These are phyloP conservation scores for Ametastegia equiseti DNA, from an alignment of 2,888 invertebrate species.

Conservation along the genomic window DNA sequence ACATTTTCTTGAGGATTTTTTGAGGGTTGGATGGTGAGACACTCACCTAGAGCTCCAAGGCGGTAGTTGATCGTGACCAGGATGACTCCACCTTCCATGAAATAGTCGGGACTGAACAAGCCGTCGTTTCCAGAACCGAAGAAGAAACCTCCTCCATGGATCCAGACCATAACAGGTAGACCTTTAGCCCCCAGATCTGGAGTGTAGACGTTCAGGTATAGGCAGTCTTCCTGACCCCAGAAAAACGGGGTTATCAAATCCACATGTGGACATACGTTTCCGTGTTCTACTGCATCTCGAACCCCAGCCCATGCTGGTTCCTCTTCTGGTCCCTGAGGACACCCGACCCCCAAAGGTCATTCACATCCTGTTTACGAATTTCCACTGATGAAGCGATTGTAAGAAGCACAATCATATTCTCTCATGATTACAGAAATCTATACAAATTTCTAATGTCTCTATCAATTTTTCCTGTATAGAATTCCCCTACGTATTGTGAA, in stretches of 20 bases:
- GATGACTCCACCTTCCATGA: slow-evolving; percentile 69
- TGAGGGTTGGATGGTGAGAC: not conserved
- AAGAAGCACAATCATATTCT: too few relatives aligned
- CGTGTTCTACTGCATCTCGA: slow-evolving; percentile 72
- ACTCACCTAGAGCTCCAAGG: slow-evolving; percentile 75
- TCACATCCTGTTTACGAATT: too few relatives aligned
- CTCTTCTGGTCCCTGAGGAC: slow-evolving; percentile 73
- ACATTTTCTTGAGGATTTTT: not conserved
- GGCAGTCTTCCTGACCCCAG: slow-evolving; percentile 76
- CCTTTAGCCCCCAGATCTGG: slow-evolving; percentile 69
- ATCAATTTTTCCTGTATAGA: too few relatives aligned
- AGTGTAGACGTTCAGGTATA: slow-evolving; percentile 75
- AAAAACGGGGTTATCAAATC: slow-evolving; percentile 75
- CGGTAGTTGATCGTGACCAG: slow-evolving; percentile 77
- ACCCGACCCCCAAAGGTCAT: not conserved
- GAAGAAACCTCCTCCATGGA: slow-evolving; percentile 75
- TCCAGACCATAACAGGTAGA: slow-evolving; percentile 78
- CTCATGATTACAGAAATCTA: too few relatives aligned
- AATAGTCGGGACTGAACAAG: slow-evolving; percentile 73
- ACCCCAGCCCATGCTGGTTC: slow-evolving; percentile 73
- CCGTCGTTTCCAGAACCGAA: slow-evolving; percentile 65
- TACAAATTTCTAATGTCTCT: too few relatives aligned
- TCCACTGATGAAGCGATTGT: too few relatives aligned
- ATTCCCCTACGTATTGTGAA: too few relatives aligned
- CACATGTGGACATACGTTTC: slow-evolving; percentile 69